These are phyloP conservation scores for Gymnoscelis rufifasciata DNA, from an alignment of 2,888 invertebrate genomes.

Conservation along the genomic window DNA sequence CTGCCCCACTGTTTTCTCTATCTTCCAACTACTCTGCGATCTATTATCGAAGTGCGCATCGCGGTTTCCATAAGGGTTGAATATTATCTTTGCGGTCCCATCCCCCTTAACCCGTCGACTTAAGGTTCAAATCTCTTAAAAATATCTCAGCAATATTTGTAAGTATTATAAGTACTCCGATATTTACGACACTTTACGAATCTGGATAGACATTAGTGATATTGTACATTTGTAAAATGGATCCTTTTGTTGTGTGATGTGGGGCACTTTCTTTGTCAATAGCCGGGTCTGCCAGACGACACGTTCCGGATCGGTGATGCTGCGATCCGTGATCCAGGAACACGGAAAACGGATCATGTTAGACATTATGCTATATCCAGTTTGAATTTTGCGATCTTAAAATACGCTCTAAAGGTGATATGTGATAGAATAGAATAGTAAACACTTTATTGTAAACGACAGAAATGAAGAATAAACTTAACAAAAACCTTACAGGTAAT, in stretches of 20 bases:
- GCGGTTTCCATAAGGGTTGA: conserved; percentile 71
- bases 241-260: conserved; percentile 23
- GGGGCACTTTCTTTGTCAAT: conserved; percentile 3
- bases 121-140: conserved; percentile 26
- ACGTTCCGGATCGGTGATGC: too few relatives aligned
- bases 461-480: too few relatives aligned
- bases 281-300: too few relatives aligned
- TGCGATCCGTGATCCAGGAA: too few relatives aligned
- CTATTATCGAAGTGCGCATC: conserved; percentile 75
- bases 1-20: background rate
- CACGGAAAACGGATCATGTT: too few relatives aligned
- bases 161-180: conserved; percentile 34
- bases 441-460: too few relatives aligned
- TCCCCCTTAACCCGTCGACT: conserved; percentile 3
- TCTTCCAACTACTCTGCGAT: conserved; percentile 40
- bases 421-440: too few relatives aligned
- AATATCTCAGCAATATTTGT: background rate
- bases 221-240: conserved; percentile 46
- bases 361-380: too few relatives aligned
- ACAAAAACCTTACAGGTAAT: too few relatives aligned
- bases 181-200: conserved; percentile 47
- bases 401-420: too few relatives aligned
- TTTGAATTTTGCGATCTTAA: too few relatives aligned
- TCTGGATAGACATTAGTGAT: conserved; percentile 55
- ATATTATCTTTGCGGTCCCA: conserved; percentile 38